A percentile compares a stretch with the other conserved stretches of the same genome.
Conservation (phyloP, 2,888 invertebrate genomes). For the Troides helena region DNA sequence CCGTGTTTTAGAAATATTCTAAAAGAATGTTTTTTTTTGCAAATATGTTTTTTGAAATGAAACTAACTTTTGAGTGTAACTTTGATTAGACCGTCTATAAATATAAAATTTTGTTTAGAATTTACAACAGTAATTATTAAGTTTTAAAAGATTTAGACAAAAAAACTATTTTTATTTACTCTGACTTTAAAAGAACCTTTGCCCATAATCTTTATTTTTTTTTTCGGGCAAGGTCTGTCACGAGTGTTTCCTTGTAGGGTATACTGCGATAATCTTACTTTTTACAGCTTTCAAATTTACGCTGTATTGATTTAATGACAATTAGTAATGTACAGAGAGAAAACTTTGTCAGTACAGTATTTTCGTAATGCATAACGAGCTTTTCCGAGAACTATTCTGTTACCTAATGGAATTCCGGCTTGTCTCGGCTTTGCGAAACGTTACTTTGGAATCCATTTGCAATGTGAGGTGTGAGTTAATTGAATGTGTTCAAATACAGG, state of each 20-base stretch:
- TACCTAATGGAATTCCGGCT: slow-evolving; percentile 17
- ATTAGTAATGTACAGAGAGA: not conserved
- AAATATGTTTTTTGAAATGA: not conserved
- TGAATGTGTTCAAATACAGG: slow-evolving; percentile 1
- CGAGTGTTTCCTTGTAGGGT: no score
- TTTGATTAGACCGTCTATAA: no score
- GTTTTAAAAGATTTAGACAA: no score
- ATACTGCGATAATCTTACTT: not conserved
- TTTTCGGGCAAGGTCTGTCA: no score
- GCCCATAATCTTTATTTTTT: no score
- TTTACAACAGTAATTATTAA: no score
- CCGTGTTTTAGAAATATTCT: slow-evolving; percentile 9
- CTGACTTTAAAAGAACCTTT: no score
- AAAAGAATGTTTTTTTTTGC: not conserved
- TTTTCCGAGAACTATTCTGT: slow-evolving; percentile 16
- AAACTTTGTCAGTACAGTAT: not conserved
- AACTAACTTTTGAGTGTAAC: not conserved
- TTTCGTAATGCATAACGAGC: slow-evolving; percentile 7
- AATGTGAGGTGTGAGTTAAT: slow-evolving; percentile 5
- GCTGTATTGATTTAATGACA: not conserved
- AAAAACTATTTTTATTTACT: no score
- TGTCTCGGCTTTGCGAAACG: slow-evolving; percentile 4
- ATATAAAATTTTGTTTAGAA: no score
- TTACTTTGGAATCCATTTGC: slow-evolving; percentile 15
- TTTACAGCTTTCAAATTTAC: not conserved